Conservation (phyloP, 2,113 vertebrate genomes). For the Herpetotheres cachinnans region DNA sequence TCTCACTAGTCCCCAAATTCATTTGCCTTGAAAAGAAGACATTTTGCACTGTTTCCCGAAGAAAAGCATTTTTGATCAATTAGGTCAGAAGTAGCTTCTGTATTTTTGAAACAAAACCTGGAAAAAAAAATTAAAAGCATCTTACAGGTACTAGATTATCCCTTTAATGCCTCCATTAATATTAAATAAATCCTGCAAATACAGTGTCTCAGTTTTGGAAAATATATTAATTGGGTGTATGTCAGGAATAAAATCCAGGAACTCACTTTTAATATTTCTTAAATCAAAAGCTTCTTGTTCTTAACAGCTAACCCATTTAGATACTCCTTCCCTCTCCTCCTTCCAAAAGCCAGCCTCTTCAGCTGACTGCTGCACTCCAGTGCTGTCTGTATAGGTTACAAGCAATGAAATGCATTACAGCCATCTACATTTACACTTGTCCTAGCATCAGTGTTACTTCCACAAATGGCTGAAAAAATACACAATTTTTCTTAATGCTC, state of each 20-base stretch:
- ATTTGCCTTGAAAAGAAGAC: neutral
- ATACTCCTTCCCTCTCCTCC: neutral
- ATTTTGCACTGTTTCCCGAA: neutral
- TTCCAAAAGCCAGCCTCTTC: neutral
- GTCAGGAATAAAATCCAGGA: conserved; percentile 53
- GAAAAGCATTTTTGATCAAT: conserved; percentile 1
- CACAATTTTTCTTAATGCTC: neutral
- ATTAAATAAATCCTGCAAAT: conserved; percentile 43
- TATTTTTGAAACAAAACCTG: conserved; percentile 15
- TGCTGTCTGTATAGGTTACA: neutral
- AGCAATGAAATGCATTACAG: neutral
- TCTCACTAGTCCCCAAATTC: neutral
- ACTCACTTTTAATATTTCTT: conserved; percentile 47
- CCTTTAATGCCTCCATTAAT: conserved; percentile 30
- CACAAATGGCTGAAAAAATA: neutral
- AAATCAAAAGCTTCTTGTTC: conserved; percentile 69
- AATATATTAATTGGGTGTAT: conserved; percentile 52
- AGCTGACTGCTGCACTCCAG: conserved; percentile 32
- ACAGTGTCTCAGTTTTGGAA: neutral
- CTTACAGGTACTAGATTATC: conserved; percentile 24
- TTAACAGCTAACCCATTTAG: conserved; percentile 59
- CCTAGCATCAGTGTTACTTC: neutral
- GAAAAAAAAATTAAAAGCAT: neutral
- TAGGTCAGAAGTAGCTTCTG: neutral
- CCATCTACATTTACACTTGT: neutral